Percentiles rank a stretch among this genome's conserved stretches.
Conservation (phyloP, 53 echinoderm and acorn worm genomes). For the Actinopyga echinites region DNA sequence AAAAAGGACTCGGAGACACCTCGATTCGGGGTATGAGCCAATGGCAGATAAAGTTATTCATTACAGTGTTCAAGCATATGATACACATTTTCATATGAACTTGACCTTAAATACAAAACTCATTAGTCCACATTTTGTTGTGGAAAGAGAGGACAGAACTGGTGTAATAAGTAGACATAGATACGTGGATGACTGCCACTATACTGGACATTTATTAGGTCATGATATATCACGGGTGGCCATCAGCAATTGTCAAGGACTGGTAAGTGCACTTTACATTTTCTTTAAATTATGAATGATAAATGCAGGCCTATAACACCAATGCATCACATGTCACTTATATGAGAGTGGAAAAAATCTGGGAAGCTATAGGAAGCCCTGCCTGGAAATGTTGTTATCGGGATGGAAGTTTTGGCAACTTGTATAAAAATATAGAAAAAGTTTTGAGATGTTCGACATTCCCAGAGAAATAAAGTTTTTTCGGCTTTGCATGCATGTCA, state of each 20-base stretch:
- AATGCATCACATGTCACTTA: no score
- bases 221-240: conserved; percentile 72
- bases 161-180: conserved; percentile 72
- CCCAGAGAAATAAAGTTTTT: no score
- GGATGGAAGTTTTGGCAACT: no score
- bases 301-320: no score
- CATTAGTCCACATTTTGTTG: conserved; percentile 74
- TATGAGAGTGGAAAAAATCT: no score
- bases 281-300: no score
- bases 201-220: conserved; percentile 80
- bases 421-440: no score
- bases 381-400: no score
- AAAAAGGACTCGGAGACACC: conserved; percentile 96
- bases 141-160: conserved; percentile 81
- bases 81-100: conserved; percentile 88
- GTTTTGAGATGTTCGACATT: no score
- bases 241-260: conserved; percentile 91
- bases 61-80: conserved; percentile 88
- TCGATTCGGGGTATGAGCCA: conserved; percentile 13
- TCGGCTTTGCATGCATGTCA: no score
- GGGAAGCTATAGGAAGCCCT: no score
- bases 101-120: conserved; percentile 84
- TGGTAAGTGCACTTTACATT: conserved; percentile 75
- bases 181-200: conserved; percentile 87
- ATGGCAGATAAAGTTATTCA: conserved; percentile 56